phyloP scores from a whole-genome alignment of 2,888 invertebrate species.

The Ornithoptera priamus region DNA sequence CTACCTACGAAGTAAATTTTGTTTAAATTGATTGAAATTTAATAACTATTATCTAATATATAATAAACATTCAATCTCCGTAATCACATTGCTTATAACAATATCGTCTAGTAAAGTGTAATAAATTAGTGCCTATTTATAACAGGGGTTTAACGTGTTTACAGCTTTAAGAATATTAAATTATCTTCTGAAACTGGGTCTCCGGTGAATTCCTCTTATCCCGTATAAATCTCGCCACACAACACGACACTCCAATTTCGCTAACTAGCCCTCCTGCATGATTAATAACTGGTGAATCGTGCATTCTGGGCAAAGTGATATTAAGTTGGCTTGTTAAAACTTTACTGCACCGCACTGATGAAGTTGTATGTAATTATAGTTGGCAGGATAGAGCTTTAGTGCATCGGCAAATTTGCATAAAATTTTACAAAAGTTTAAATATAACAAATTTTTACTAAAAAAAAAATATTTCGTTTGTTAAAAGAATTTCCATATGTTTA shows the following conservation, averaged over 20 bases:
- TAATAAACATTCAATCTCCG: too few species aligned
- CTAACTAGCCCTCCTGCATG: conserved; percentile 77
- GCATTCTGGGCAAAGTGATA: conserved; percentile 76
- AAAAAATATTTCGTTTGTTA: neutral
- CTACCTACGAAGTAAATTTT: conserved; percentile 82
- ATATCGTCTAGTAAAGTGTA: neutral
- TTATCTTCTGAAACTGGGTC: conserved; percentile 40
- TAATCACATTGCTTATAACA: too few species aligned
- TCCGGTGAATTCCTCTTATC: conserved; percentile 34
- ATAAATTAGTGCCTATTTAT: conserved; percentile 4
- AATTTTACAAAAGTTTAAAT: conserved; percentile 4
- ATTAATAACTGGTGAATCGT: conserved; percentile 77
- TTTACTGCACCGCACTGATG: conserved; percentile 67
- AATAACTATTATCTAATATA: too few species aligned
- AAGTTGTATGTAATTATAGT: conserved; percentile 61
- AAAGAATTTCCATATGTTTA: neutral
- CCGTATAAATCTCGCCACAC: conserved; percentile 48
- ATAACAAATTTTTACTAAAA: neutral
- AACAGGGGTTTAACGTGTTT: conserved; percentile 32
- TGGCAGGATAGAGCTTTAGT: conserved; percentile 33
- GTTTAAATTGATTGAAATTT: neutral
- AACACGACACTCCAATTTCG: conserved; percentile 64
- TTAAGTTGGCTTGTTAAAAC: conserved; percentile 81
- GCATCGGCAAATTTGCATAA: conserved; percentile 17
- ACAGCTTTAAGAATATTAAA: conserved; percentile 46